Base-by-base conservation (phyloP, 2,797 vertebrate genomes). In the Peromyscus melanophrys region DNA sequence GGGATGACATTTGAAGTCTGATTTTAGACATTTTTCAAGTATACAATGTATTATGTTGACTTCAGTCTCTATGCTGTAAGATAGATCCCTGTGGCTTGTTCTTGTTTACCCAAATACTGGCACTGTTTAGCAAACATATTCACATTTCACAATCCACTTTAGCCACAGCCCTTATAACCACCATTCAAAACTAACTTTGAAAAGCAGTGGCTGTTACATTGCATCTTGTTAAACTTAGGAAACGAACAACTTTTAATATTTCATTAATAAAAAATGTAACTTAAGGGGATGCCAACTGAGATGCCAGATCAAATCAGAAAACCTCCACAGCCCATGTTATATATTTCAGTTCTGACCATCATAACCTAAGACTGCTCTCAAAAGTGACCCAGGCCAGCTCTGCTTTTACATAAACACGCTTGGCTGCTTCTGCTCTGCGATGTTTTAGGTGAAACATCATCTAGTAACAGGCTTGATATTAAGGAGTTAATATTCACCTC, bases 311-410 rank as follows among this genome's bases (percentile, higher is more conserved):
- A 27, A 34, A 40, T 69, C 23, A 96, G 61, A 75, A 90, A 85
- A 49, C 3, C 61, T 77, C 2, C 0, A 69, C 4, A 69, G 31
- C n/a, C 57, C 34, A 90, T 63, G 76, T 82, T 92, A 82, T 86
- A 43, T 85, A 92, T 81, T 93, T 96, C 25, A 89, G 4, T 93
- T 94, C 57, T 61, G 89, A 78, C 46, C 84, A 27, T 93, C 31
- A 84, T 43, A 69, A 52, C 23, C 34, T 83, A 89, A 89, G 89
- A 43, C 80, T 90, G 31, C 6, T 94, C 6, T 69, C 89, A 52
- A 76, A 29, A 27, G 10, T 85, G 52, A 46, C 76, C 12, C 82
- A 67, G 19, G 55, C 40, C 6, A 65, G 40, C 5, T 93, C 10
- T 27, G 55, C 40, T 82, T 96, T 34, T 92, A 21, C 43, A 86